phyloP scores from a whole-genome alignment of 2,888 invertebrate species.

The Aporophyla nigra region DNA sequence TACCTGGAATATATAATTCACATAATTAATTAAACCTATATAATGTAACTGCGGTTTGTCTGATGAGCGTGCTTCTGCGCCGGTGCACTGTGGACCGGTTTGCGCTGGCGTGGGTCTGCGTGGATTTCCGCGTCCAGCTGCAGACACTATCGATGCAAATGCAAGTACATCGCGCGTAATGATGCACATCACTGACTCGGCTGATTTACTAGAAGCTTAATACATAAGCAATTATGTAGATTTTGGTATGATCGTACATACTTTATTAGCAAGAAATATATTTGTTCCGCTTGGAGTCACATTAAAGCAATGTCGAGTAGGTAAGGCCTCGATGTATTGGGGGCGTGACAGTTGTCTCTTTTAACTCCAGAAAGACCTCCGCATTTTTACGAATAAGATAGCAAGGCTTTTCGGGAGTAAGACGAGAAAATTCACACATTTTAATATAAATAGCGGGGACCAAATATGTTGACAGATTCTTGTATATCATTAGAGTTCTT shows the following conservation, averaged over 20 bases:
- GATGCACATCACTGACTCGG: constrained; percentile 4
- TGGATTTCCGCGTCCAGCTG: constrained; percentile 14
- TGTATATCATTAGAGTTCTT: constrained; percentile 10
- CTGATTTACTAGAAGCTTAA: constrained; percentile 2
- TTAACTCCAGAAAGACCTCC: no score
- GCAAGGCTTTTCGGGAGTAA: background rate
- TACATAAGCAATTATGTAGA: constrained; percentile 37
- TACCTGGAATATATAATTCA: no score
- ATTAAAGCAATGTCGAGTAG: background rate
- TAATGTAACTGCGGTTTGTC: background rate
- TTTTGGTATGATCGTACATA: constrained; percentile 18
- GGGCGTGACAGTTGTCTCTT: no score
- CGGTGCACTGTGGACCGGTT: background rate
- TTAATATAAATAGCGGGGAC: background rate
- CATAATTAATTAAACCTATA: background rate
- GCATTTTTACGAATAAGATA: background rate
- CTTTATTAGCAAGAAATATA: constrained; percentile 18
- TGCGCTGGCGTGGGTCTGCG: background rate
- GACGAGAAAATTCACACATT: background rate
- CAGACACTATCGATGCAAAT: constrained; percentile 25
- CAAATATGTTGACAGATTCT: background rate
- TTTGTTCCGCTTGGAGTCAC: background rate
- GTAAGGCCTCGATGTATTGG: background rate
- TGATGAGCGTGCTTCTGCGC: background rate
- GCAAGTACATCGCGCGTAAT: constrained; percentile 17